Evolutionary conservation across 2,113 vertebrate species (phyloP).

Genomic region (Butorides virescens): DNA sequence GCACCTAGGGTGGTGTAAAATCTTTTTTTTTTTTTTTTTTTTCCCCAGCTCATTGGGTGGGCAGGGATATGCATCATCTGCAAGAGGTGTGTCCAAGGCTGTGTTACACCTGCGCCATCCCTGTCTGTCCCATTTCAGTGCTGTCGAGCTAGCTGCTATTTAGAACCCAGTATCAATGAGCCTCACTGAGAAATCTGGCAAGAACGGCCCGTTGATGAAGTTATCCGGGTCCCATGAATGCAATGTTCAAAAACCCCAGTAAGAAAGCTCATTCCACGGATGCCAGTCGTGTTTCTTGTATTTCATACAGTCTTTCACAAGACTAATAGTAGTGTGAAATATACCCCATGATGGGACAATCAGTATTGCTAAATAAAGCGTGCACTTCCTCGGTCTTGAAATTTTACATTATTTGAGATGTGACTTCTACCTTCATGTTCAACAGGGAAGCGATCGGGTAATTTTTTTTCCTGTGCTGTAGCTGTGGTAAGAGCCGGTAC

Average conservation of each 20-base stretch:
- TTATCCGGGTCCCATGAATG: not conserved
- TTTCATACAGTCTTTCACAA: not conserved
- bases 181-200: not conserved
- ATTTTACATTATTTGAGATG: not conserved
- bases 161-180: not conserved
- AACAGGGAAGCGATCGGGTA: not conserved
- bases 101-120: rapidly evolving
- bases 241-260: not conserved
- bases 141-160: not conserved
- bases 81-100: not conserved
- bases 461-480: not conserved
- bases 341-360: not conserved
- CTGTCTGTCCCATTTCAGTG: not conserved
- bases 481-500: not conserved
- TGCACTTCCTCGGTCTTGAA: rapidly evolving
- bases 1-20: not conserved
- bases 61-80: not conserved
- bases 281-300: not conserved
- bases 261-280: not conserved
- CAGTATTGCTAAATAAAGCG: not conserved
- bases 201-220: not conserved
- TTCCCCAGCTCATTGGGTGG: not conserved
- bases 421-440: not conserved
- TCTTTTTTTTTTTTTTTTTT: not conserved
- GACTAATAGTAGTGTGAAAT: not conserved